Evolutionary conservation across 2,113 vertebrate genomes (phyloP).

Genomic region (Gallinago media): DNA sequence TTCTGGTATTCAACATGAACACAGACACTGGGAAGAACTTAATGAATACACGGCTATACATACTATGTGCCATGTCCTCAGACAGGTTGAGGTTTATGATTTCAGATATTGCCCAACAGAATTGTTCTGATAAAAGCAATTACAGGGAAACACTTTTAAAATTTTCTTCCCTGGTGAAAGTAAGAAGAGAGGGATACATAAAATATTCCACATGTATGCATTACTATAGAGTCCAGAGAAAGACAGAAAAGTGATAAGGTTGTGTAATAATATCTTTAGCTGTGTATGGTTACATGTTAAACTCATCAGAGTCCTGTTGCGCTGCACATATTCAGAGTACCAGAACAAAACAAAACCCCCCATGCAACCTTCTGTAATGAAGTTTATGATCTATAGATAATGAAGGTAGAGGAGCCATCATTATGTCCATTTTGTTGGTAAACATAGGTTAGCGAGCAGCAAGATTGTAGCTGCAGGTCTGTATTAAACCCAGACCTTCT

Average conservation of each 20-base stretch:
- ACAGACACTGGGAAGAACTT: background rate
- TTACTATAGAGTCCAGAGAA: background rate
- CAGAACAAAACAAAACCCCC: background rate
- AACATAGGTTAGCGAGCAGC: rapidly evolving
- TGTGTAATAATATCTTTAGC: background rate
- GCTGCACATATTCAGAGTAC: background rate
- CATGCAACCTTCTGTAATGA: background rate
- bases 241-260: background rate
- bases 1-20: background rate
- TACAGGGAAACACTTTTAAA: background rate
- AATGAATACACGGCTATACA: background rate
- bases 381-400: background rate
- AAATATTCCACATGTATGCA: background rate
- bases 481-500: background rate
- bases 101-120: background rate
- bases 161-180: rapidly evolving
- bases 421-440: background rate
- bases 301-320: background rate
- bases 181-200: background rate
- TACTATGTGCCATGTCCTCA: background rate
- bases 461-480: background rate
- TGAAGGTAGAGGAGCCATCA: background rate
- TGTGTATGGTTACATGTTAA: background rate
- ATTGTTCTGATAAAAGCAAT: background rate
- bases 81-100: background rate